Conservation (phyloP, 2,888 invertebrate genomes). For the Thysanoteuthis rhombus region DNA sequence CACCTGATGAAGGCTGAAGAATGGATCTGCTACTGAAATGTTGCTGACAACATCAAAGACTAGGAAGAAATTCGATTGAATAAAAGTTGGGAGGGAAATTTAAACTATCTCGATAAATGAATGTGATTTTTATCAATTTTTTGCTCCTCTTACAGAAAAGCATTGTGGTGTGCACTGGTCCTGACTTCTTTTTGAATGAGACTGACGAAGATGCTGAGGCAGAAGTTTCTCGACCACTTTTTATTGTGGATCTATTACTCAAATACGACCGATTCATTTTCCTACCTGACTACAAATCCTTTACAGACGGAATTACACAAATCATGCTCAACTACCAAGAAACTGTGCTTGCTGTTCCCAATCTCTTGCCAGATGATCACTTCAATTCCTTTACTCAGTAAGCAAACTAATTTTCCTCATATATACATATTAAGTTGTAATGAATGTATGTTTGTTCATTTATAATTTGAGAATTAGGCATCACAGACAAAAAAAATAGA, state of each 20-base stretch:
- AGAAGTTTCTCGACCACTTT: conserved; percentile 62
- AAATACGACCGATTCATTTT: conserved; percentile 64
- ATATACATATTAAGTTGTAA: too few relatives aligned
- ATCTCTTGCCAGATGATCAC: conserved; percentile 77
- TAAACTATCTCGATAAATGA: too few relatives aligned
- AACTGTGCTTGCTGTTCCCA: conserved; percentile 76
- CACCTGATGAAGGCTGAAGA: too few relatives aligned
- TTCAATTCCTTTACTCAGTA: conserved; percentile 81
- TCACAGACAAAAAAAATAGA: too few relatives aligned
- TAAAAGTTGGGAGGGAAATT: too few relatives aligned
- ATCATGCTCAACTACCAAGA: conserved; percentile 72
- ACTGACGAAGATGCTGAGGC: conserved; percentile 58
- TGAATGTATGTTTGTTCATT: too few relatives aligned
- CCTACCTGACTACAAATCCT: conserved; percentile 75
- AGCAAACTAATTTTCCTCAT: conserved; percentile 40
- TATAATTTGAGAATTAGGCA: too few relatives aligned
- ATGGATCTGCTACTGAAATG: too few relatives aligned
- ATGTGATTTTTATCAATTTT: background rate
- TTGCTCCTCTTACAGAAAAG: background rate
- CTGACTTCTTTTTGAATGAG: background rate
- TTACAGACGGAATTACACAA: conserved; percentile 73
- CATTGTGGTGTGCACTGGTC: background rate
- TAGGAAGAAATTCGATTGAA: too few relatives aligned
- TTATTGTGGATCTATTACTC: conserved; percentile 65
- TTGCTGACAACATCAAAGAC: too few relatives aligned